Base-by-base conservation (phyloP, 1,140 invertebrate genomes). In the Drosophila bocki region DNA sequence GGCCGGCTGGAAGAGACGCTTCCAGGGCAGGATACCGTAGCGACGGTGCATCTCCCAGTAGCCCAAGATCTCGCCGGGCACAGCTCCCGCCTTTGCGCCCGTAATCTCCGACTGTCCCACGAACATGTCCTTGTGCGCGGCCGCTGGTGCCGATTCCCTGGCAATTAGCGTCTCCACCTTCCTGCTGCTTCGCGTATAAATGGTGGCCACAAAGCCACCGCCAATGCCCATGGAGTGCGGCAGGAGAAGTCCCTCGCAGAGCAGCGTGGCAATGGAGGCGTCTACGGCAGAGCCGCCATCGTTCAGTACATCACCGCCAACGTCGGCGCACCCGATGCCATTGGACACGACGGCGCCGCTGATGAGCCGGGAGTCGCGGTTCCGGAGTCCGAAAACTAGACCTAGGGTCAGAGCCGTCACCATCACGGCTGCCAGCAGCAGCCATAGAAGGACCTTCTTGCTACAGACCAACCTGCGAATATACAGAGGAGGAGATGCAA, bases 21-120 rank as follows among this genome's bases (percentile, higher is more conserved):
- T 93, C 99, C 99, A 99, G 0, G 95, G 94, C n/a, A 98, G 91
- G 59, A 94, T 95, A 0, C 98, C 96, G 78, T 96, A 98, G 82
- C 93, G 94, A 54, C 95, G 92, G 92, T 98, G 96, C 6, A 97
- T 95, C 59, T 95, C 95, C 95, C 96, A 96, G 91, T 98, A 98
- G 3, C 98, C 98, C 69, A 94, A 93, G 1, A 99, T 90, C 93
- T 99, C 98, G 7, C 98, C 98, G 0, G 99, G 98, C 9, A 99
- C 96, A 0, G 96, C 98, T 3, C 98, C 95, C 0, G 98, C 94
- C 62, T 95, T 86, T 1, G 95, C 96, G 32, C 91, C 91, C 7
- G 91, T 91, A 1, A 92, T 57, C 39, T 53, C 48, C 1, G 78
- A 63, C 65, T 93, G 84, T 12, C 93, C 93, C 9, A 94, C 85